Base-by-base conservation (phyloP, 2,888 invertebrate genomes). In the Aporophyla nigra region DNA sequence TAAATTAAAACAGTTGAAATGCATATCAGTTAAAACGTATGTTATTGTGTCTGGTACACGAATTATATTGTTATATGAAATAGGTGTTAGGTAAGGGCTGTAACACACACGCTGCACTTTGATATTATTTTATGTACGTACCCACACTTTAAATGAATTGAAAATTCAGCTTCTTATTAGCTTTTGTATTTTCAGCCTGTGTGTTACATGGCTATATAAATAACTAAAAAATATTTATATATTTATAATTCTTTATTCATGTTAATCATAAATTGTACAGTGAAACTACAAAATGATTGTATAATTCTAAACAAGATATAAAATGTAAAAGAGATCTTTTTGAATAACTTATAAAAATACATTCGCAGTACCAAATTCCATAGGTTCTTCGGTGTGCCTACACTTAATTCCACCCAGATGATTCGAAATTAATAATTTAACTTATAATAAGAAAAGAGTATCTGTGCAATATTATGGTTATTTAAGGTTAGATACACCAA, bases 1-100 rank as follows among this genome's bases (percentile, higher is more conserved):
- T 58, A 51, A 33, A 66, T 74, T 40, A 79, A 82, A 85, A 71
- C 74, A 78, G 27, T 74, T 78, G 27, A 83, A 85, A 86, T 90
- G 90, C 91, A 91, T 91, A 91, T 91, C 91, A 91, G 85, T 84
- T 82, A 85, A 84, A 84, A 71, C 59, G 51, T 86, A 85, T 85
- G 76, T 84, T 80, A 85, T 83, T 77, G 93, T 93, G 93, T 93
- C 92, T 92, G 93, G 93, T 87, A 93, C 93, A 93, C 93, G 84
- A 83, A 76, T 84, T 86, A 75, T 87, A 81, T 84, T 83, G 76
- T 87, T 82, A 71, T 86, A 87, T 84, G 59, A 51, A 76, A 62
- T 81, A 86, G 76, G 63, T 88, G 74, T 84, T 86, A 87, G 75
- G 21, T 88, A 86, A 88, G 71, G 68, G 46, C 66, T 62, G 77